Evolutionary conservation across 1,140 invertebrate species (phyloP).

Genomic region (Plectus sambesii): DNA sequence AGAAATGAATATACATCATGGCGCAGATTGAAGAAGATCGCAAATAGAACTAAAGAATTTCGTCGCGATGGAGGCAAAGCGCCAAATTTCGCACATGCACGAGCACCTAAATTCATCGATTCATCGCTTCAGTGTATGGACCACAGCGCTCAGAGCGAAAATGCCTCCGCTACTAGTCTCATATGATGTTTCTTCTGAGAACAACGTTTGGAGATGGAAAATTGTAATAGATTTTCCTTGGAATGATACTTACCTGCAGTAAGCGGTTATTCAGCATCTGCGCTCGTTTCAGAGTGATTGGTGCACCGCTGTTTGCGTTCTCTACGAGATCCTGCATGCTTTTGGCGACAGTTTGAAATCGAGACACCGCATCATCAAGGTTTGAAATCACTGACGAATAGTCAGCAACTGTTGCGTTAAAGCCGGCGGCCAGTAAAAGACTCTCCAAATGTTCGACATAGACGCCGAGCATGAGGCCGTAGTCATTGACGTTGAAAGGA

Average conservation of each 20-base stretch:
- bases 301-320: too few relatives aligned
- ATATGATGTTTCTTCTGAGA: too few relatives aligned
- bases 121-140: constrained; percentile 15
- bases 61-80: constrained; percentile 4
- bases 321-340: too few relatives aligned
- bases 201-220: too few relatives aligned
- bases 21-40: neutral
- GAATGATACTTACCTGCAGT: too few relatives aligned
- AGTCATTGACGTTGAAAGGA: constrained; percentile 32
- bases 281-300: too few relatives aligned
- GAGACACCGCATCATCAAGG: too few relatives aligned
- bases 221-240: too few relatives aligned
- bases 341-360: too few relatives aligned
- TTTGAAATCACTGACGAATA: too few relatives aligned
- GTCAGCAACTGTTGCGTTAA: constrained; percentile 17
- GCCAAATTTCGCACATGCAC: neutral
- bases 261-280: too few relatives aligned
- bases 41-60: constrained; percentile 4
- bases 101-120: neutral
- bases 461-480: constrained; percentile 23
- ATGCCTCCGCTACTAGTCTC: constrained; percentile 9
- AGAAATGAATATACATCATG: too few relatives aligned
- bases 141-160: constrained; percentile 16
- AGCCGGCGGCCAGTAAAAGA: constrained; percentile 19
- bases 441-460: constrained; percentile 13